These are phyloP conservation scores for Hormaphis cornu DNA, from an alignment of 1,140 invertebrate genomes.

Conservation along the genomic window DNA sequence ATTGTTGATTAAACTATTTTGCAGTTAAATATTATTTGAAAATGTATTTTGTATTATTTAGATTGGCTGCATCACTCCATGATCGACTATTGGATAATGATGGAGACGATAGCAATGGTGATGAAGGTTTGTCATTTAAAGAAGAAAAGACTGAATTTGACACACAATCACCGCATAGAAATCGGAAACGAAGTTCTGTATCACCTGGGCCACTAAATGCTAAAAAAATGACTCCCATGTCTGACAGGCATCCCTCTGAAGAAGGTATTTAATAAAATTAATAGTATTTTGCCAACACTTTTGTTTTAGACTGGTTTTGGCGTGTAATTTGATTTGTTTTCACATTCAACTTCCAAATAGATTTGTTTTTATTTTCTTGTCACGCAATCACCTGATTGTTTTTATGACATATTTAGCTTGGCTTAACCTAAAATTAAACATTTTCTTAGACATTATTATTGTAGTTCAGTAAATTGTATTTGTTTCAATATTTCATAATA, in stretches of 20 bases:
- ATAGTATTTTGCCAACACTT: not conserved
- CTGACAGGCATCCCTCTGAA: slow-evolving; percentile 2
- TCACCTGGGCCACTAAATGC: slow-evolving; percentile 4
- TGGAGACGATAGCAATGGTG: slow-evolving; percentile 34
- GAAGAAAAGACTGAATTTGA: slow-evolving; percentile 29
- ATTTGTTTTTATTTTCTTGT: not conserved
- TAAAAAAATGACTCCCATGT: slow-evolving; percentile 29
- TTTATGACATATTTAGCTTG: slow-evolving; percentile 27
- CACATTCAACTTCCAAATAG: slow-evolving; percentile 19
- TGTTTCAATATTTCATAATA: slow-evolving; percentile 11
- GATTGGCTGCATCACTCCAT: slow-evolving; percentile 70
- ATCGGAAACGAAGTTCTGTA: slow-evolving; percentile 28
- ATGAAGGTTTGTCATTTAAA: slow-evolving; percentile 34
- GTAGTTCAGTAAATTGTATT: not conserved
- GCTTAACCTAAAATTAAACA: slow-evolving; percentile 15
- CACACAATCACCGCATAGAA: slow-evolving; percentile 16
- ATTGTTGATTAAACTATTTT: not conserved
- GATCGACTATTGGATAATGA: slow-evolving; percentile 58
- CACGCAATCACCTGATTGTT: slow-evolving; percentile 9
- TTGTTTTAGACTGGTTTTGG: slow-evolving; percentile 24
- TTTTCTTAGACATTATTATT: not conserved
- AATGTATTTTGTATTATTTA: slow-evolving; percentile 24
- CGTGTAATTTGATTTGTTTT: slow-evolving; percentile 27
- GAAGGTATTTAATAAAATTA: slow-evolving; percentile 14
- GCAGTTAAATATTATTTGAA: not conserved